phyloP scores from a whole-genome alignment of 2,888 invertebrate genomes.

The Aspidapion aeneum region DNA sequence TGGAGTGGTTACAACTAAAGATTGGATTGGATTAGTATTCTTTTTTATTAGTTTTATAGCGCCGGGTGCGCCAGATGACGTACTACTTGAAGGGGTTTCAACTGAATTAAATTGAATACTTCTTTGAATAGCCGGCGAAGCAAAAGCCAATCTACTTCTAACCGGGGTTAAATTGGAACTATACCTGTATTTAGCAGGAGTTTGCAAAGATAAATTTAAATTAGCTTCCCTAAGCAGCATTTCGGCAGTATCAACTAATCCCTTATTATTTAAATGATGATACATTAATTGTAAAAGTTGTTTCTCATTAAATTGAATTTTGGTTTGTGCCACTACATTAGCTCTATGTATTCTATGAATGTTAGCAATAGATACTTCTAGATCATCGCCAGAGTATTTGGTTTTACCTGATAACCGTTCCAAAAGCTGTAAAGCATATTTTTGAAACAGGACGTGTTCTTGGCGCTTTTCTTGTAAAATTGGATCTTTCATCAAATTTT shows the following conservation, averaged over 20 bases:
- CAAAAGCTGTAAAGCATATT: conserved; percentile 85
- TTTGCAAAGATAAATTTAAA: conserved; percentile 49
- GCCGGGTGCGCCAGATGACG: conserved; percentile 6
- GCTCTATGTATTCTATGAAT: conserved; percentile 76
- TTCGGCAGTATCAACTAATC: conserved; percentile 68
- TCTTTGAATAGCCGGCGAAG: conserved; percentile 11
- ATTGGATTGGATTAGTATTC: conserved; percentile 5
- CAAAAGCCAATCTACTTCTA: conserved; percentile 44
- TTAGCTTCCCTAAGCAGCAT: conserved; percentile 74
- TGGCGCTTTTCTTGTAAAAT: conserved; percentile 94
- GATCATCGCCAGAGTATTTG: conserved; percentile 72
- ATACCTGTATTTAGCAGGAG: conserved; percentile 48
- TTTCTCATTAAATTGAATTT: conserved; percentile 90
- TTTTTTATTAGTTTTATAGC: conserved; percentile 22
- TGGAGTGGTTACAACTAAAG: conserved; percentile 24
- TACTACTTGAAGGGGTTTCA: conserved; percentile 5
- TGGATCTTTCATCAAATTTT: conserved; percentile 92
- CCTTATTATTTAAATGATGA: conserved; percentile 78
- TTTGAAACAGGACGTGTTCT: conserved; percentile 94
- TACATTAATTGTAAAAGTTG: conserved; percentile 91
- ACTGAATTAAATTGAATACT: conserved; percentile 11
- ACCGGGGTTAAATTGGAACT: conserved; percentile 52
- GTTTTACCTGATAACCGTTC: conserved; percentile 89
- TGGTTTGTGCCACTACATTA: conserved; percentile 94
- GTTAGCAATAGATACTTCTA: conserved; percentile 83